Percentiles rank a stretch among this genome's conserved stretches.
Conservation (phyloP, 2,797 vertebrate species). For the Dendrocincla fuliginosa region DNA sequence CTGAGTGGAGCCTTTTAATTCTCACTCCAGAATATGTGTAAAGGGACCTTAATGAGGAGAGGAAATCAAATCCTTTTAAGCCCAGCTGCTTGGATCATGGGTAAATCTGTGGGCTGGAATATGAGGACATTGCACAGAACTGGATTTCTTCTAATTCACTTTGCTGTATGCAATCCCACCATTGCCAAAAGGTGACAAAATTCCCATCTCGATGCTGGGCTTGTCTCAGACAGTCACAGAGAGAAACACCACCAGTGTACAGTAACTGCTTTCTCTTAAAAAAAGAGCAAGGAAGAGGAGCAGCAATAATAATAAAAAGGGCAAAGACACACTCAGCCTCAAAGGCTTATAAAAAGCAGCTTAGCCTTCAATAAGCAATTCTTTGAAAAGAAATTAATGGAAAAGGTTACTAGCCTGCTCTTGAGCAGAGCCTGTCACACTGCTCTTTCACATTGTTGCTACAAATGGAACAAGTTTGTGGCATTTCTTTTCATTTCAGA, state of each 20-base stretch:
- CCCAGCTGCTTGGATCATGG: neutral
- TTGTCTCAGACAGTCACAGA: neutral
- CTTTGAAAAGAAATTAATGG: slow-evolving; percentile 62
- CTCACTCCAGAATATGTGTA: neutral
- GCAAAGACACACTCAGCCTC: slow-evolving; percentile 25
- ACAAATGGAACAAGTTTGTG: slow-evolving; percentile 26
- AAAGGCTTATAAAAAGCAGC: slow-evolving; percentile 43
- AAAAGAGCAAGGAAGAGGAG: neutral
- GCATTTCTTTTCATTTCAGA: slow-evolving; percentile 55
- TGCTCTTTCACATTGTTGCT: slow-evolving; percentile 38
- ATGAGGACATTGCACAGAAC: neutral
- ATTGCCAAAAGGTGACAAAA: neutral
- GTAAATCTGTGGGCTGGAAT: neutral
- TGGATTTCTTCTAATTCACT: neutral
- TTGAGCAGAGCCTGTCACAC: neutral
- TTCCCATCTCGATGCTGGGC: neutral
- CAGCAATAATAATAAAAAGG: slow-evolving; percentile 21
- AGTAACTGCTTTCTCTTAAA: neutral
- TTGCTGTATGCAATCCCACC: neutral
- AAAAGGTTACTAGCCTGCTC: slow-evolving; percentile 55
- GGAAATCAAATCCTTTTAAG: neutral
- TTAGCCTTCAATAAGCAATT: slow-evolving; percentile 55
- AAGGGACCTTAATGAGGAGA: neutral
- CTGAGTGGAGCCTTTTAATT: neutral
- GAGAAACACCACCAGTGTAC: neutral